phyloP scores from a whole-genome alignment of 2,113 vertebrate species.

The Rutilus rutilus region DNA sequence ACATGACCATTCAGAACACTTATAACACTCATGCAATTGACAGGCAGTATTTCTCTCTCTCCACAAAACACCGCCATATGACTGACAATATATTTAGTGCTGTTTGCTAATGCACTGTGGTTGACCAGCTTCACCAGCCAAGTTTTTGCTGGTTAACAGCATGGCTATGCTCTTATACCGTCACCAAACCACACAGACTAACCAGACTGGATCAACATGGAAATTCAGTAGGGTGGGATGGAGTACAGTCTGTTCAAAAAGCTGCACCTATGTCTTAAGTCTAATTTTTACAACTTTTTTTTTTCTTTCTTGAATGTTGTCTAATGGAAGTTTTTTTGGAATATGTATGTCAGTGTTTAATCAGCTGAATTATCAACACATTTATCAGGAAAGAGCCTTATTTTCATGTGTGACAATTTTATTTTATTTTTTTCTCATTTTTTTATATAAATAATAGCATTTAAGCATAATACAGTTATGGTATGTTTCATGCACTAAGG shows the following conservation, averaged over 20 bases:
- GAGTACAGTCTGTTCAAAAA: not conserved
- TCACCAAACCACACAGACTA: not conserved
- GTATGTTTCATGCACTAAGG: not conserved
- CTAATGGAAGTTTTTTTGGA: not conserved
- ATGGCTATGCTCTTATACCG: not conserved
- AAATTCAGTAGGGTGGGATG: not conserved
- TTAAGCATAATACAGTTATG: not conserved
- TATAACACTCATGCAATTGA: conserved; percentile 14
- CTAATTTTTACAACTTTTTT: not conserved
- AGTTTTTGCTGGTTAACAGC: too few relatives aligned
- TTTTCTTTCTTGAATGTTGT: not conserved
- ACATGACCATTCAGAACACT: conserved; percentile 38
- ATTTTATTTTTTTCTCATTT: not conserved
- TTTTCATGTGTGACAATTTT: not conserved
- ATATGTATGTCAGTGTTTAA: not conserved
- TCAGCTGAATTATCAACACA: not conserved
- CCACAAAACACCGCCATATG: not conserved
- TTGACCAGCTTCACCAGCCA: not conserved
- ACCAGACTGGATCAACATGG: not conserved
- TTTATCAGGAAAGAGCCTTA: not conserved
- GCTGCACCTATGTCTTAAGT: not conserved
- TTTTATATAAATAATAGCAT: not conserved
- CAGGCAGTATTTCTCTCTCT: conserved; percentile 31
- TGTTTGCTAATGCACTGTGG: not conserved
- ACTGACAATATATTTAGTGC: not conserved